Conservation (phyloP, 2,113 vertebrate species). For the Engystomops pustulosus region DNA sequence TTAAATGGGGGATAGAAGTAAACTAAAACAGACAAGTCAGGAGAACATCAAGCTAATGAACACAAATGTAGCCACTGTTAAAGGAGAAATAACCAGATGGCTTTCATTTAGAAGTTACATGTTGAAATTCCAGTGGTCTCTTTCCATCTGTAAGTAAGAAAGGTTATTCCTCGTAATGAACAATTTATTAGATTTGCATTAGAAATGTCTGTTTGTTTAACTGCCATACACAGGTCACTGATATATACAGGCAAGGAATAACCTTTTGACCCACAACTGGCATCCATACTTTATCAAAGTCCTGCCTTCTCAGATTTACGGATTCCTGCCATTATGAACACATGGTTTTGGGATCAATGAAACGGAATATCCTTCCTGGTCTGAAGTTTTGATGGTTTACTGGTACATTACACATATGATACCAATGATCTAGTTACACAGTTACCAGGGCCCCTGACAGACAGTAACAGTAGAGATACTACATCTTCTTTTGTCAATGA, state of each 20-base stretch:
- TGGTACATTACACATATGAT: conserved; percentile 28
- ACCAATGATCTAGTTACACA: conserved; percentile 1
- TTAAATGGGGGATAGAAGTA: too few relatives aligned
- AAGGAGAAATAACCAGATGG: conserved; percentile 14
- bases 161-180: conserved; percentile 10
- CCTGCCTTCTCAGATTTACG: background rate
- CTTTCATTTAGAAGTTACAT: conserved; percentile 18
- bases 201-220: conserved; percentile 27
- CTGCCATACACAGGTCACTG: conserved; percentile 35
- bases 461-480: background rate
- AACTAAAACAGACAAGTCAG: too few relatives aligned
- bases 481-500: background rate
- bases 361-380: conserved; percentile 17
- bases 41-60: background rate
- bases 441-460: background rate
- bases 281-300: conserved; percentile 4
- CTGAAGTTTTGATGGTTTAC: conserved; percentile 43
- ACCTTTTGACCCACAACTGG: conserved; percentile 17
- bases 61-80: background rate
- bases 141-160: conserved; percentile 3
- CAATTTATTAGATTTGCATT: conserved; percentile 48
- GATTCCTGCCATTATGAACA: conserved; percentile 41
- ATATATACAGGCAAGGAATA: conserved; percentile 32
- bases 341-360: conserved; percentile 34
- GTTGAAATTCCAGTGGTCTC: conserved; percentile 40